phyloP scores from a whole-genome alignment of 2,888 invertebrate genomes.

The Scaptomyza cyrtandrae region DNA sequence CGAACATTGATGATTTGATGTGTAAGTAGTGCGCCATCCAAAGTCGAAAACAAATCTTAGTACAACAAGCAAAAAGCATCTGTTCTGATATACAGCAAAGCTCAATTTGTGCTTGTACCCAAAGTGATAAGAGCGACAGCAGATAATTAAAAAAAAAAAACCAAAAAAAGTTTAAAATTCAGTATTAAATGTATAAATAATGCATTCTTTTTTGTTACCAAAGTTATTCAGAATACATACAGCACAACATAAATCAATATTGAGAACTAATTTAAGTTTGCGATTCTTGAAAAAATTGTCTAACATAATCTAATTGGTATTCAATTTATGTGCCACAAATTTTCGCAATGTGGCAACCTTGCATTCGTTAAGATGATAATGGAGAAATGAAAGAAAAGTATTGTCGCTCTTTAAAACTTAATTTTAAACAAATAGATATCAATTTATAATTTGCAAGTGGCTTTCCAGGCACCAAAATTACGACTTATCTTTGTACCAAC shows the following conservation, averaged over 20 bases:
- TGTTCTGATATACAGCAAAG: conserved; percentile 38
- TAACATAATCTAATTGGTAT: background rate
- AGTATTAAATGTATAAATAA: background rate
- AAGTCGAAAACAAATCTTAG: conserved; percentile 36
- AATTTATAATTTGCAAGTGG: background rate
- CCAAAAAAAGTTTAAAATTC: background rate
- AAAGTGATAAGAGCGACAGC: conserved; percentile 43
- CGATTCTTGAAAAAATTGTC: background rate
- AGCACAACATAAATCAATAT: too few species aligned
- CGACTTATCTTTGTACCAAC: background rate
- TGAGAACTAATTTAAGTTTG: background rate
- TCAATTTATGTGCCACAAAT: conserved; percentile 7
- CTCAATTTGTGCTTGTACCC: conserved; percentile 33
- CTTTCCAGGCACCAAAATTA: background rate
- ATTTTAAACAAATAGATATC: background rate
- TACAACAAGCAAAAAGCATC: conserved; percentile 18
- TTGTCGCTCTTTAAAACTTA: background rate
- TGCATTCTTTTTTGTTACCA: background rate
- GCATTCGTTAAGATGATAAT: conserved; percentile 22
- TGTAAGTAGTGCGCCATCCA: conserved; percentile 64
- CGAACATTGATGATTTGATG: conserved; percentile 67
- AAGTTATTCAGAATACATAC: background rate
- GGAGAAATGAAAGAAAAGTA: conserved; percentile 33
- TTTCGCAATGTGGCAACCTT: conserved; percentile 44
- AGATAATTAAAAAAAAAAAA: conserved; percentile 24